These are phyloP conservation scores for Alentia gelatinosa DNA, from an alignment of 2,888 invertebrate genomes.

Conservation along the genomic window DNA sequence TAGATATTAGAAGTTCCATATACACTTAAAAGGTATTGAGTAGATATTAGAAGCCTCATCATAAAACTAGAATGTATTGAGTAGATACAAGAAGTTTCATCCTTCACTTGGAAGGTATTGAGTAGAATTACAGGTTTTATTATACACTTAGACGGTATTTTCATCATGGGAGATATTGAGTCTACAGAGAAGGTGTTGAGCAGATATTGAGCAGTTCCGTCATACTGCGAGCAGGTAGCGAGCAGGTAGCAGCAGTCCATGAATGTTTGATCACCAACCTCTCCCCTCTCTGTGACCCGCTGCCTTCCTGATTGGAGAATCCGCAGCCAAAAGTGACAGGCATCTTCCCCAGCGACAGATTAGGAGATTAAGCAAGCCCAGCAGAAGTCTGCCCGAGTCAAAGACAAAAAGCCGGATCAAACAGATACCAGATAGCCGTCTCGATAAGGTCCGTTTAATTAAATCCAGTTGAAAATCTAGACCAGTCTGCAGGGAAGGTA, in stretches of 20 bases:
- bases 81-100: no score
- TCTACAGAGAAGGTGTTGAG: no score
- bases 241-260: not conserved
- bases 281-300: not conserved
- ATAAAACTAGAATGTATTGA: no score
- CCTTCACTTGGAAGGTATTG: no score
- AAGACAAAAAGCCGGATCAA: not conserved
- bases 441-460: not conserved
- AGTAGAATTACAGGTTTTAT: no score
- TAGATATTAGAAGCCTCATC: no score
- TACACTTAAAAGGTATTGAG: no score
- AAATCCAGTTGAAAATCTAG: not conserved
- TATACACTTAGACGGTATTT: no score
- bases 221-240: not conserved
- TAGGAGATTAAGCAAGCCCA: not conserved
- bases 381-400: not conserved
- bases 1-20: no score
- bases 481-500: not conserved
- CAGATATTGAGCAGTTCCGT: not conserved
- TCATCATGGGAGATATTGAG: no score
- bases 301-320: not conserved
- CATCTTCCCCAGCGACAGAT: not conserved
- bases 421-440: not conserved
- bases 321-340: not conserved
- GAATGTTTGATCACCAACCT: not conserved